Conservation (phyloP, 2,797 vertebrate species). For the Enteromius radiatus region DNA sequence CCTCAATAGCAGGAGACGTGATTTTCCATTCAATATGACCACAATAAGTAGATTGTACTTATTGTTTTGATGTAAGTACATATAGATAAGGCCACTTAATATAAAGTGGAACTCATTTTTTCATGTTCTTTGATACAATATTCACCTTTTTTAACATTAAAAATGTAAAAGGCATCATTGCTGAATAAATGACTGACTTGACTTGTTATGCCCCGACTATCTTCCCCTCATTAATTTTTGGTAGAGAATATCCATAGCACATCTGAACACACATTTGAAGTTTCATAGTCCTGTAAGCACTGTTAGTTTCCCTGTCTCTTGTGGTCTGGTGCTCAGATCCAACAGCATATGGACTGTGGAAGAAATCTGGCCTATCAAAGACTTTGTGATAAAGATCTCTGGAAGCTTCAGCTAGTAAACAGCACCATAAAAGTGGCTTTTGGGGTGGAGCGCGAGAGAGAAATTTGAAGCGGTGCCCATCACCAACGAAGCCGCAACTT, state of each 20-base stretch:
- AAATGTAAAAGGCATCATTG: neutral
- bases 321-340: constrained; percentile 75
- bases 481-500: constrained; percentile 75
- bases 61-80: too few relatives aligned
- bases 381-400: constrained; percentile 79
- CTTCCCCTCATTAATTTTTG: neutral
- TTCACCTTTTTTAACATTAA: neutral
- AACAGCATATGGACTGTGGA: constrained; percentile 80
- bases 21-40: too few relatives aligned
- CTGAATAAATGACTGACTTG: too few relatives aligned
- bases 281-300: neutral
- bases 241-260: neutral
- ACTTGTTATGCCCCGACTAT: neutral
- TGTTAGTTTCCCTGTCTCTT: constrained; percentile 69
- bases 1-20: too few relatives aligned
- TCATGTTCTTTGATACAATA: neutral
- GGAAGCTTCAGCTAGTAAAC: constrained; percentile 81
- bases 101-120: neutral
- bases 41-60: too few relatives aligned
- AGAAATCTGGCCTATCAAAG: constrained; percentile 75
- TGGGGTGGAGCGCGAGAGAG: constrained; percentile 77
- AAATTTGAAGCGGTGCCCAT: constrained; percentile 79
- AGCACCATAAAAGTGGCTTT: constrained; percentile 78
- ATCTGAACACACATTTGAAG: constrained; percentile 16
- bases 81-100: too few relatives aligned